These are phyloP conservation scores for Cylloceria caligata DNA, from an alignment of 2,888 invertebrate species.

Conservation along the genomic window DNA sequence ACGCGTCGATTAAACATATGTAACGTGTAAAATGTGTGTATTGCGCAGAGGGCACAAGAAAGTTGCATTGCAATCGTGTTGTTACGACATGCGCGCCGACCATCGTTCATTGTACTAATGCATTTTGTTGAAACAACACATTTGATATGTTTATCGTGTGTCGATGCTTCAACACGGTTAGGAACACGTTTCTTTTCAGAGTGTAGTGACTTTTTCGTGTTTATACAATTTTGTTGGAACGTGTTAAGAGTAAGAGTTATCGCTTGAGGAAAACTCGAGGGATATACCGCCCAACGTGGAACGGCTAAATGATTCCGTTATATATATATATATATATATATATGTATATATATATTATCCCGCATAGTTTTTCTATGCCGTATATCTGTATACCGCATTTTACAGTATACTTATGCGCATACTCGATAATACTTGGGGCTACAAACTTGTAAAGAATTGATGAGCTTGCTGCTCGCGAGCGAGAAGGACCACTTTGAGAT, in stretches of 20 bases:
- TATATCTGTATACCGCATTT: constrained; percentile 8
- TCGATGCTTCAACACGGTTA: too few species aligned
- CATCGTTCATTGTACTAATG: too few species aligned
- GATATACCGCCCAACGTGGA: background rate
- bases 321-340: constrained; percentile 14
- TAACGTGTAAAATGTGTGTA: too few species aligned
- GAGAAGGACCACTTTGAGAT: constrained; percentile 19
- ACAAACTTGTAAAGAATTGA: constrained; percentile 41
- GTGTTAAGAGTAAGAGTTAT: background rate
- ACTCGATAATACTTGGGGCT: constrained; percentile 22
- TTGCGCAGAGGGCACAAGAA: too few species aligned
- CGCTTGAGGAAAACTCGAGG: constrained; percentile 3
- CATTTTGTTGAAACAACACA: too few species aligned
- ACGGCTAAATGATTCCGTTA: background rate
- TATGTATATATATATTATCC: background rate
- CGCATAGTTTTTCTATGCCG: background rate
- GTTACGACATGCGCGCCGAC: too few species aligned
- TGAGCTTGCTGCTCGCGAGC: constrained; percentile 15
- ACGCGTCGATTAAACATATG: too few species aligned
- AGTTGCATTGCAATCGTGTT: too few species aligned
- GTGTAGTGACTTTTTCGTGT: background rate
- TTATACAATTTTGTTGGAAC: background rate
- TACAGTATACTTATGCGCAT: constrained; percentile 20
- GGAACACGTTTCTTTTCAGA: background rate
- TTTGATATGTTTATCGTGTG: too few species aligned